Conservation (phyloP, 2,888 invertebrate species). For the Melieria picta region DNA sequence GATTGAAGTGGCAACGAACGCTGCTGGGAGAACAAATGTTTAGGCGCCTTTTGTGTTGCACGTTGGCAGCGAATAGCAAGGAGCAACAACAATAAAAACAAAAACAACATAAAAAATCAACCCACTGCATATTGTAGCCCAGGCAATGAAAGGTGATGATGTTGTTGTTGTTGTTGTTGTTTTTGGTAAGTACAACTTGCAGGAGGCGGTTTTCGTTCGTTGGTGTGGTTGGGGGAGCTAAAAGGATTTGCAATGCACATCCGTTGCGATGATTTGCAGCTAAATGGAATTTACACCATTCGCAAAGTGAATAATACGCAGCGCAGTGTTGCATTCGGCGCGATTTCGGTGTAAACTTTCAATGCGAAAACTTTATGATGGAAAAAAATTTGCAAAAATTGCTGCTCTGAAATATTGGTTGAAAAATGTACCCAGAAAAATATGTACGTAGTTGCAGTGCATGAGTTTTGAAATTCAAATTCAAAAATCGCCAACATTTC, state of each 20-base stretch:
- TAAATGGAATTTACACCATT: constrained; percentile 28
- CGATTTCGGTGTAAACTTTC: no score
- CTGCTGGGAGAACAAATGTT: constrained; percentile 49
- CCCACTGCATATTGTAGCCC: not conserved
- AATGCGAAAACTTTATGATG: no score
- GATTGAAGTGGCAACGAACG: constrained; percentile 21
- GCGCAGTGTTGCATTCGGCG: constrained; percentile 14
- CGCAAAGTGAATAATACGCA: constrained; percentile 13
- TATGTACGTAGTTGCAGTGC: no score
- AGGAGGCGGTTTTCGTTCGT: constrained; percentile 10
- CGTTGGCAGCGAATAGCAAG: constrained; percentile 12
- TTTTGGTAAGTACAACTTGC: constrained; percentile 16
- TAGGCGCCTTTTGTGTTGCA: constrained; percentile 50
- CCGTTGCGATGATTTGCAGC: constrained; percentile 18
- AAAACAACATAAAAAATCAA: constrained; percentile 14
- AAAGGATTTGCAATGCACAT: constrained; percentile 27
- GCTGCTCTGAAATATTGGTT: no score
- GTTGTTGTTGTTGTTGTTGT: constrained; percentile 24
- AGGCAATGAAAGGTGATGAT: constrained; percentile 35
- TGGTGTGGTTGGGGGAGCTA: not conserved
- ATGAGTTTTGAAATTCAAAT: no score
- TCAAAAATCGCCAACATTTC: no score
- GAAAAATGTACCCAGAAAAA: no score
- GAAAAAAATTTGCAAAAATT: no score
- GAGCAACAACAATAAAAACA: constrained; percentile 39